Percentiles rank a stretch among this genome's conserved stretches.
phyloP scores from a whole-genome alignment of 2,113 vertebrate species.

The Bubalus kerabau region DNA sequence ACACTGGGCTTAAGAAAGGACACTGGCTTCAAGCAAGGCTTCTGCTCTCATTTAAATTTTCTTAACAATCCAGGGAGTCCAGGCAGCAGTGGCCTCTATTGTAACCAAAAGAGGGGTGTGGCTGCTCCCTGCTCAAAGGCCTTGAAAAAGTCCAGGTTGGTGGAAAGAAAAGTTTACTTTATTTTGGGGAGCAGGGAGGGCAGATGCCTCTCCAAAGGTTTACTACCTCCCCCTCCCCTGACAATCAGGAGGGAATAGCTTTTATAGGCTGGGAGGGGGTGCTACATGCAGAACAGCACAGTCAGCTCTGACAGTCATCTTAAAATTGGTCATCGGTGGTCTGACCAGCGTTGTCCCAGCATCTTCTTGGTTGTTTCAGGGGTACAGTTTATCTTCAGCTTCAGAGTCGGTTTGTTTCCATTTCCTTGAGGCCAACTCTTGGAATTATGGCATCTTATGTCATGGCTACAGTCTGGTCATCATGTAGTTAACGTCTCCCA shows the following conservation, averaged over 20 bases:
- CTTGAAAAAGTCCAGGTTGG: not conserved
- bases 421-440: not conserved
- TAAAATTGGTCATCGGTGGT: not conserved
- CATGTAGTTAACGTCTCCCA: not conserved
- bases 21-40: not conserved
- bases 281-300: not conserved
- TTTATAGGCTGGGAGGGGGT: not conserved
- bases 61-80: not conserved
- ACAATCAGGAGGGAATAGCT: not conserved
- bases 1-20: not conserved
- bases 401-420: not conserved
- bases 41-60: not conserved
- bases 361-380: not conserved
- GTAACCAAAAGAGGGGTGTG: not conserved
- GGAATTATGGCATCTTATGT: not conserved
- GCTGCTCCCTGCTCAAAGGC: not conserved
- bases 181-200: not conserved
- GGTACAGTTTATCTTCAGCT: not conserved
- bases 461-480: not conserved
- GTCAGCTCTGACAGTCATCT: not conserved
- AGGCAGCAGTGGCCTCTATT: not conserved
- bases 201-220: not conserved
- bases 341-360: not conserved
- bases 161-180: not conserved
- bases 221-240: not conserved